Evolutionary conservation across 2,113 vertebrate species (phyloP).

Genomic region (Oceanites oceanicus): DNA sequence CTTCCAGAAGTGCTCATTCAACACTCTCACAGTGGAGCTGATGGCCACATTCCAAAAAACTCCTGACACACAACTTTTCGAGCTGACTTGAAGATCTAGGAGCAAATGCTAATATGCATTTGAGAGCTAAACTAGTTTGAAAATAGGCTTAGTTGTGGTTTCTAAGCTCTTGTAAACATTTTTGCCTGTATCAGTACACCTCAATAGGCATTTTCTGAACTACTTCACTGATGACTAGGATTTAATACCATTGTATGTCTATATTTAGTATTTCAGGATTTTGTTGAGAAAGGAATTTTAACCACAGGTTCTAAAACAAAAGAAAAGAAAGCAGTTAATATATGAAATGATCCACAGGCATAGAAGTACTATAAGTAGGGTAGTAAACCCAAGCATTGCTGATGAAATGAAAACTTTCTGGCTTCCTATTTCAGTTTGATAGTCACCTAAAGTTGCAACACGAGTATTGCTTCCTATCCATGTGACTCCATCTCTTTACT

Average conservation of each 20-base stretch:
- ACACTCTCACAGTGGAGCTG: not conserved
- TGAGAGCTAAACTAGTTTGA: not conserved
- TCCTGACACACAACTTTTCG: not conserved
- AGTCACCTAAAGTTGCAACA: not conserved
- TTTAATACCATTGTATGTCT: not conserved
- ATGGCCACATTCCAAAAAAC: not conserved
- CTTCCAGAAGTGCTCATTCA: not conserved
- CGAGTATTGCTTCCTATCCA: slow-evolving; percentile 62
- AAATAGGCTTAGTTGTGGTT: not conserved
- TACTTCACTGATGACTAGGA: not conserved
- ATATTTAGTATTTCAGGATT: not conserved
- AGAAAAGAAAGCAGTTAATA: not conserved
- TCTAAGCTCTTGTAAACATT: not conserved
- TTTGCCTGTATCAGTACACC: not conserved
- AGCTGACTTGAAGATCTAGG: not conserved
- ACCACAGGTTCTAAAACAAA: not conserved
- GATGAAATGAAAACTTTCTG: not conserved
- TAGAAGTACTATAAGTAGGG: not conserved
- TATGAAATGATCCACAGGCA: not conserved
- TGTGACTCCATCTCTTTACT: slow-evolving; percentile 52
- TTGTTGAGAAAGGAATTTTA: not conserved
- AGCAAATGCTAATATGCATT: not conserved
- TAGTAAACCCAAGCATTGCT: not conserved
- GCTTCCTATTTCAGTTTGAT: not conserved
- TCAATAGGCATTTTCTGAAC: not conserved